Evolutionary conservation across 2,113 vertebrate species (phyloP).

Genomic region (Phylloscopus trochilus): DNA sequence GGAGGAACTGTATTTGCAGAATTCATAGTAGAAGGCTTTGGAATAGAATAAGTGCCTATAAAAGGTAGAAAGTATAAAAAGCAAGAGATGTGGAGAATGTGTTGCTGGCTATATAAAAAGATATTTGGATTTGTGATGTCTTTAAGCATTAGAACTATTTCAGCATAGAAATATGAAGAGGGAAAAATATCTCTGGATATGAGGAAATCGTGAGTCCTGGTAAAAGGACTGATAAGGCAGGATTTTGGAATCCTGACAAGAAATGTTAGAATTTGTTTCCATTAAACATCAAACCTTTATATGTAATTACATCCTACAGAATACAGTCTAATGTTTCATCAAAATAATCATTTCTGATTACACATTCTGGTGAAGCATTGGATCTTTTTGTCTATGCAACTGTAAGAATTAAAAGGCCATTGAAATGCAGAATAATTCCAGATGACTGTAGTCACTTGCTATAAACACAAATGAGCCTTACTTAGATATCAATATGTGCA

Average conservation of each 20-base stretch:
- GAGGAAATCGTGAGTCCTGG: not conserved
- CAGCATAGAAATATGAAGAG: not conserved
- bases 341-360: constrained; percentile 26
- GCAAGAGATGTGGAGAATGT: not conserved
- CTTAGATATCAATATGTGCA: not conserved
- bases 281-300: not conserved
- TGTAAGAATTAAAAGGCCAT: not conserved
- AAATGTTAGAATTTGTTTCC: not conserved
- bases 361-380: not conserved
- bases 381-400: not conserved
- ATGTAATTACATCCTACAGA: not conserved
- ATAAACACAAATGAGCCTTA: not conserved
- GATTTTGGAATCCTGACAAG: not conserved
- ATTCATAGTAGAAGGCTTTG: constrained; percentile 1
- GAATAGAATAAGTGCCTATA: not conserved
- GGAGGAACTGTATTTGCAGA: not conserved
- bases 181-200: not conserved
- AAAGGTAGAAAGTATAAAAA: constrained; percentile 6
- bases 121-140: not conserved
- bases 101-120: not conserved
- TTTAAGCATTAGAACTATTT: not conserved
- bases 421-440: not conserved
- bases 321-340: not conserved
- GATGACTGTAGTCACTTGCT: not conserved
- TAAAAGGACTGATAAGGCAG: not conserved